Conservation (phyloP, 2,113 vertebrate species). For the Cynocephalus volans region DNA sequence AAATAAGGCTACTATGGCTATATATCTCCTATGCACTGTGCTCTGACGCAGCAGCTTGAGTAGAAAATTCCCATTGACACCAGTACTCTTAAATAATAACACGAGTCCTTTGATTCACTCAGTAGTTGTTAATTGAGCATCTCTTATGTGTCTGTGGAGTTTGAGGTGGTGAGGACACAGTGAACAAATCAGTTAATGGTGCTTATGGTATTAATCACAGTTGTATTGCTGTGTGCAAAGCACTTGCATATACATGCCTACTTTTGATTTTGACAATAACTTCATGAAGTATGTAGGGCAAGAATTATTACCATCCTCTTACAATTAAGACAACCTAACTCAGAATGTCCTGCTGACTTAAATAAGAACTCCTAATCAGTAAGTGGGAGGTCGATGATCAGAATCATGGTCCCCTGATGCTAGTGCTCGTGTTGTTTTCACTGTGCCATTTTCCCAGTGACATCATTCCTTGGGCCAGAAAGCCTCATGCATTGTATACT, state of each 20-base stretch:
- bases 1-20: not conserved
- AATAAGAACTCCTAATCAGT: not conserved
- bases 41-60: not conserved
- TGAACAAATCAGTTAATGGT: not conserved
- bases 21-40: not conserved
- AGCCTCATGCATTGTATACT: not conserved
- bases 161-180: not conserved
- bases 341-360: not conserved
- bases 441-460: not conserved
- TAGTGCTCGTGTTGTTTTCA: not conserved
- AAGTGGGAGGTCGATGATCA: not conserved
- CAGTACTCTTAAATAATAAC: not conserved
- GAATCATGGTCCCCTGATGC: not conserved
- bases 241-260: not conserved
- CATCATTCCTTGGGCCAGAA: not conserved
- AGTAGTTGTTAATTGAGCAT: not conserved
- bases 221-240: not conserved
- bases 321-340: not conserved
- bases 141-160: not conserved
- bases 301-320: not conserved
- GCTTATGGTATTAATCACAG: not conserved
- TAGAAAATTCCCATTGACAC: not conserved
- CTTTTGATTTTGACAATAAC: not conserved
- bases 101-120: not conserved
- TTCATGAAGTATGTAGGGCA: not conserved